Conservation (phyloP, 2,113 vertebrate genomes). For the Hassar affinis region DNA sequence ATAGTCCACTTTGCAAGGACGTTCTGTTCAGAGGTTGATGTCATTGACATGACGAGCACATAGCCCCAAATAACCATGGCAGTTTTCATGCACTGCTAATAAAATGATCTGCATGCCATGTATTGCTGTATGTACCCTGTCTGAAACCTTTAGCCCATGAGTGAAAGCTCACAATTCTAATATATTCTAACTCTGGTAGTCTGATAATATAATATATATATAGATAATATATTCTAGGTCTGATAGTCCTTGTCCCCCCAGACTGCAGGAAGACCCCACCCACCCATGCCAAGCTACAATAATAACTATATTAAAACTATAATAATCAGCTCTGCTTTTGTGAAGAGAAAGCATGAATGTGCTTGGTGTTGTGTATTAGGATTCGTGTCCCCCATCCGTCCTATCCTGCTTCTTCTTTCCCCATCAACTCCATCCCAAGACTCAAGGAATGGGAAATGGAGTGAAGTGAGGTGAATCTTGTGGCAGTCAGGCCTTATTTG, state of each 20-base stretch:
- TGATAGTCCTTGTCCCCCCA: constrained; percentile 21
- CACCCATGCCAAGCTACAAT: constrained; percentile 12
- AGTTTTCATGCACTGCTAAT: constrained; percentile 12
- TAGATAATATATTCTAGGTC: constrained; percentile 23
- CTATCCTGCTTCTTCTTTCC: neutral
- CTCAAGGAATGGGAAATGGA: constrained; percentile 27
- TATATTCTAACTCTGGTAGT: constrained; percentile 28
- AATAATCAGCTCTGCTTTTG: constrained; percentile 22
- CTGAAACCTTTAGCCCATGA: constrained; percentile 23
- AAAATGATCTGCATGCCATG: constrained; percentile 1
- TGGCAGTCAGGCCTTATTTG: constrained; percentile 41
- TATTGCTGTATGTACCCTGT: neutral
- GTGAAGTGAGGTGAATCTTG: constrained; percentile 36
- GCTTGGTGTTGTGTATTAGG: neutral
- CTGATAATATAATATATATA: too few species aligned
- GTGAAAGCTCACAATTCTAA: constrained; percentile 15
- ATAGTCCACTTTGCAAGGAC: neutral
- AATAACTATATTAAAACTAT: neutral
- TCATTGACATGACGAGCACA: neutral
- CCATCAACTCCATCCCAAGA: constrained; percentile 5
- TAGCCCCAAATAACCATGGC: neutral
- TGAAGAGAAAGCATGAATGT: neutral
- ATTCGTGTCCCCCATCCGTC: neutral
- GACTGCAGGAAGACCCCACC: constrained; percentile 9
- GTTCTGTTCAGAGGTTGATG: constrained; percentile 6